These are phyloP conservation scores for Micrasema minimum DNA, from an alignment of 1,140 invertebrate species.

Conservation along the genomic window DNA sequence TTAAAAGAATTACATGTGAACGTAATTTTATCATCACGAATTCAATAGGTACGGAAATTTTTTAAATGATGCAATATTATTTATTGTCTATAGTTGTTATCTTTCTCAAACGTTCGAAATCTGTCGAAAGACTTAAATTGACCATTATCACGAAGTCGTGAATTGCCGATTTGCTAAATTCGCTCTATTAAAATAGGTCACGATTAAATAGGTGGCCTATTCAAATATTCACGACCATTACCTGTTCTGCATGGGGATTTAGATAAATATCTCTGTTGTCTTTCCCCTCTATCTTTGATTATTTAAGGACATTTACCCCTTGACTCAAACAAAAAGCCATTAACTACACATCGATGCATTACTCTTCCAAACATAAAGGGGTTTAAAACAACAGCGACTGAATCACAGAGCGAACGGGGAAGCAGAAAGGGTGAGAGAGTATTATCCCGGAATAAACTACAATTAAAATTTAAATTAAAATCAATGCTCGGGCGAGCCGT, in stretches of 20 bases:
- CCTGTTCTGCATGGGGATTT: slow-evolving; percentile 40
- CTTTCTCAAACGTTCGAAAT: no score
- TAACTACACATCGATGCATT: slow-evolving; percentile 52
- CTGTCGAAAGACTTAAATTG: neutral
- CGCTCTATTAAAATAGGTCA: slow-evolving; percentile 14
- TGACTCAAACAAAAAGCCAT: slow-evolving; percentile 51
- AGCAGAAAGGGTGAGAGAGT: slow-evolving; percentile 49
- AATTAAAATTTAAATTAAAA: slow-evolving; percentile 71
- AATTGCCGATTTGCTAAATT: slow-evolving; percentile 6
- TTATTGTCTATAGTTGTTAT: no score
- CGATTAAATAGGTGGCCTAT: slow-evolving; percentile 12
- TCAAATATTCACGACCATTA: slow-evolving; percentile 17
- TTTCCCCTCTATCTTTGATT: slow-evolving; percentile 44
- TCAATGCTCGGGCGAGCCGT: slow-evolving; percentile 63
- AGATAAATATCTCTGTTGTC: slow-evolving; percentile 46
- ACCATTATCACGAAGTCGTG: neutral
- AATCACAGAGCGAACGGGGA: slow-evolving; percentile 28
- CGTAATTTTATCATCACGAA: no score
- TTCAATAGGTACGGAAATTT: no score
- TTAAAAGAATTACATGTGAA: no score
- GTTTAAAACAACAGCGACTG: slow-evolving; percentile 42
- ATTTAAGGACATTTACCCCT: slow-evolving; percentile 54
- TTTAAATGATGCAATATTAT: no score
- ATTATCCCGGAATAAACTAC: slow-evolving; percentile 61
- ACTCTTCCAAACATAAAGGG: slow-evolving; percentile 39